phyloP scores from a whole-genome alignment of 2,113 vertebrate genomes.

The Aspiorhynchus laticeps region DNA sequence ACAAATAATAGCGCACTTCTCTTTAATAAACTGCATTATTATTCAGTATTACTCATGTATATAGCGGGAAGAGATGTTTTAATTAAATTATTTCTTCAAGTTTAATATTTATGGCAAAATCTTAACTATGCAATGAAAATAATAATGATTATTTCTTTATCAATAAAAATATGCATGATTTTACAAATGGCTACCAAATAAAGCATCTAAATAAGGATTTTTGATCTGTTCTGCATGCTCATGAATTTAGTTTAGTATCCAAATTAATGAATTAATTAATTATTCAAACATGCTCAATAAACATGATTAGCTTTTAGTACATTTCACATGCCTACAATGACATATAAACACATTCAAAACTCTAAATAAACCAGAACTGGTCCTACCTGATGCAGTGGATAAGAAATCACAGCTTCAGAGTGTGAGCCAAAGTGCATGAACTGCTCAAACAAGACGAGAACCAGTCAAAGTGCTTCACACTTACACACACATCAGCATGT shows the following conservation, averaged over 20 bases:
- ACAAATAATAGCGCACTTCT: no score
- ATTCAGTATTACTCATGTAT: no score
- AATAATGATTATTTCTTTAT: not conserved
- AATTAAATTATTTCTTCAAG: no score
- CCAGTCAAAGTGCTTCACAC: conserved; percentile 19
- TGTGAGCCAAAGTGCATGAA: conserved; percentile 1
- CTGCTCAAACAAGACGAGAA: conserved; percentile 10
- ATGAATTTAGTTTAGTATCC: not conserved
- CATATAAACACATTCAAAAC: not conserved
- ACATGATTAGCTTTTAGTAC: not conserved
- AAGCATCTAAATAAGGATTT: not conserved
- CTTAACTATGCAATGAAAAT: not conserved
- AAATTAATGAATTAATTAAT: not conserved
- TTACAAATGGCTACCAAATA: not conserved
- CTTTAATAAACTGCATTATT: no score
- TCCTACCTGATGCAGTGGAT: conserved; percentile 39
- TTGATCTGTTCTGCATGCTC: not conserved
- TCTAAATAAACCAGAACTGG: not conserved
- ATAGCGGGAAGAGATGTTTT: no score
- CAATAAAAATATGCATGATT: not conserved
- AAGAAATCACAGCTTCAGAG: not conserved
- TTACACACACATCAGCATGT: not conserved
- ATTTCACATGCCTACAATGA: not conserved
- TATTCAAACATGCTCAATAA: not conserved
- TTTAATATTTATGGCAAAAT: not conserved